Evolutionary conservation across 2,888 invertebrate genomes (phyloP).

Genomic region (Mythimna lalbum): DNA sequence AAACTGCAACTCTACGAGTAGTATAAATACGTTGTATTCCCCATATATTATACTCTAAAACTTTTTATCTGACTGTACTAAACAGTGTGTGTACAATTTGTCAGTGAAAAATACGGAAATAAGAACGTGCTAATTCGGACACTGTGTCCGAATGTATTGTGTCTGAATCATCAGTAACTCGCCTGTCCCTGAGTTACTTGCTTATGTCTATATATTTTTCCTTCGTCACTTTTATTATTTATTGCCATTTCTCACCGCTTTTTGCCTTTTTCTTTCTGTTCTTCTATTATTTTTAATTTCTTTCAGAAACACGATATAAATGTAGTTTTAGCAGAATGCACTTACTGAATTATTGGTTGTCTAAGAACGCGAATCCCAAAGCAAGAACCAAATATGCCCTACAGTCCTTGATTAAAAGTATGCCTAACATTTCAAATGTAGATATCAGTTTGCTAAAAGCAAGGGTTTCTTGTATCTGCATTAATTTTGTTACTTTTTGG

Average conservation of each 20-base stretch:
- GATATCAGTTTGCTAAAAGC: background rate
- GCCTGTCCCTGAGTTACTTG: background rate
- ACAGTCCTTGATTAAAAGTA: background rate
- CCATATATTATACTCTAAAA: no score
- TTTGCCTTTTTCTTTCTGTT: background rate
- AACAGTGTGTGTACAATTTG: no score
- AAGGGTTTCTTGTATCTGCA: background rate
- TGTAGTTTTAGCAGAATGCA: background rate
- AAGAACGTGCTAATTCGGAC: no score
- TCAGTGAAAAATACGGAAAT: no score
- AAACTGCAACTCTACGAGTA: no score
- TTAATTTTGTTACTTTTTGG: constrained; percentile 8
- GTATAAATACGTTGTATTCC: no score
- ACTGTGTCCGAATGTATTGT: no score
- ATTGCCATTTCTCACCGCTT: background rate
- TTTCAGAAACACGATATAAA: background rate
- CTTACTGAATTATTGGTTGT: constrained; percentile 2
- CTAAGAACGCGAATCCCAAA: background rate
- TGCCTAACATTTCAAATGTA: background rate
- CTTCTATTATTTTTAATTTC: background rate
- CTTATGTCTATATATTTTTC: background rate
- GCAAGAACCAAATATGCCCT: background rate
- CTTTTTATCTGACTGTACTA: no score
- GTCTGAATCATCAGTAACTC: no score
- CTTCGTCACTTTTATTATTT: background rate